Evolutionary conservation across 1,140 invertebrate genomes (phyloP), one percentile per base, ranked within the genome.

Genomic region (Paralvinella palmiformis): DNA sequence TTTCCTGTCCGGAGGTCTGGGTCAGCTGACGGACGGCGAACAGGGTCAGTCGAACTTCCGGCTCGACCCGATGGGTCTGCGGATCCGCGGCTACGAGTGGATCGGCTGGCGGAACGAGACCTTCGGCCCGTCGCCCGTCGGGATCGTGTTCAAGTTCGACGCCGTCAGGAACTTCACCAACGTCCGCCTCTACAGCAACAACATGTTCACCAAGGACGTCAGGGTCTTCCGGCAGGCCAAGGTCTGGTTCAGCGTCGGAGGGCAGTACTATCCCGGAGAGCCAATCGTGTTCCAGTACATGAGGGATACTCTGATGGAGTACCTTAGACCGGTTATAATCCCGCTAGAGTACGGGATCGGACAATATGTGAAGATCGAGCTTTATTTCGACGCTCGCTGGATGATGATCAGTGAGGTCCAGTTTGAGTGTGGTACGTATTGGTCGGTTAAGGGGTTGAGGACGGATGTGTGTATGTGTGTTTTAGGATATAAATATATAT

Each of bases 401-500:
- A 90, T 96, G 65, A 87, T 96, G 78, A 86, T 96, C 71, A 92
- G 91, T 79, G 92, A 95, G 82, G 84, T 94, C 50, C 68, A 72
- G 35, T 81, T 83, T 66, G 67, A 71, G 22, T 81, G 78, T 52
- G 70, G 75, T 78, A 69, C 73, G 73, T 73, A n/a, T n/a, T n/a
- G n/a, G n/a, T n/a, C n/a, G n/a, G n/a, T n/a, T n/a, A n/a, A n/a
- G n/a, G n/a, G n/a, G n/a, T n/a, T n/a, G n/a, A n/a, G n/a, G n/a
- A n/a, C n/a, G n/a, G n/a, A n/a, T n/a, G n/a, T n/a, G n/a, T n/a
- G n/a, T n/a, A n/a, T n/a, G n/a, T n/a, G n/a, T n/a, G n/a, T n/a
- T n/a, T n/a, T n/a, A n/a, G n/a, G n/a, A n/a, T n/a, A n/a, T n/a
- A n/a, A n/a, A n/a, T n/a, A n/a, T n/a, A n/a, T n/a, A n/a, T n/a